Conservation (phyloP, 2,888 invertebrate genomes). For the Cephus pulcher region DNA sequence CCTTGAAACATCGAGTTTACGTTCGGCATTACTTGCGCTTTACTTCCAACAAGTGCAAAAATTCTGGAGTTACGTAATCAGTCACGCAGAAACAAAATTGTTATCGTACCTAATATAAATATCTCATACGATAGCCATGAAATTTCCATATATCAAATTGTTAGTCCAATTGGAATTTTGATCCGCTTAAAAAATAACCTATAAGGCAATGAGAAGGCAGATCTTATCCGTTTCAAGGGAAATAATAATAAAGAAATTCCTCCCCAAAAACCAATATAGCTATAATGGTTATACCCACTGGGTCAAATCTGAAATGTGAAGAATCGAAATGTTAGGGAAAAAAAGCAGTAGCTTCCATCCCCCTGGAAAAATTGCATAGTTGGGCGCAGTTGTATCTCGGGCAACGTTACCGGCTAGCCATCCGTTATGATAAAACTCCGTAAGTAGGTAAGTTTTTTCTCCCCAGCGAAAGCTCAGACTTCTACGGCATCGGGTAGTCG, state of each 20-base stretch:
- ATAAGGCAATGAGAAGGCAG: neutral
- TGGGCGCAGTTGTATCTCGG: neutral
- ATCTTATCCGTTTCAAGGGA: neutral
- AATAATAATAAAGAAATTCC: neutral
- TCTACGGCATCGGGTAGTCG: neutral
- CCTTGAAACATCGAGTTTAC: neutral
- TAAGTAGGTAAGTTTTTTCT: conserved; percentile 2
- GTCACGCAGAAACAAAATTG: no score
- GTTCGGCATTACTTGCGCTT: neutral
- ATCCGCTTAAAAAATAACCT: neutral
- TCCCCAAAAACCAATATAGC: neutral
- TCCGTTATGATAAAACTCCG: conserved; percentile 8
- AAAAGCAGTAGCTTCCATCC: neutral
- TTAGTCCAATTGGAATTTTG: neutral
- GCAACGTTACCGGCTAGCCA: conserved; percentile 1
- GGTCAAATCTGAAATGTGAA: neutral
- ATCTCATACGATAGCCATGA: neutral
- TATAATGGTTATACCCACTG: neutral
- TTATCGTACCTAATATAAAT: neutral
- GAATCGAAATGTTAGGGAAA: neutral
- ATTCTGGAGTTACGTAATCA: no score
- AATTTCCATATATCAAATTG: neutral
- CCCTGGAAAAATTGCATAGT: conserved; percentile 4
- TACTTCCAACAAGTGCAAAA: neutral
- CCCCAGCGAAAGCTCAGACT: neutral